Percentiles rank a stretch among this genome's conserved stretches.
Conservation (phyloP, 92 coral and sea anemone genomes). For the Paragorgia papillata region DNA sequence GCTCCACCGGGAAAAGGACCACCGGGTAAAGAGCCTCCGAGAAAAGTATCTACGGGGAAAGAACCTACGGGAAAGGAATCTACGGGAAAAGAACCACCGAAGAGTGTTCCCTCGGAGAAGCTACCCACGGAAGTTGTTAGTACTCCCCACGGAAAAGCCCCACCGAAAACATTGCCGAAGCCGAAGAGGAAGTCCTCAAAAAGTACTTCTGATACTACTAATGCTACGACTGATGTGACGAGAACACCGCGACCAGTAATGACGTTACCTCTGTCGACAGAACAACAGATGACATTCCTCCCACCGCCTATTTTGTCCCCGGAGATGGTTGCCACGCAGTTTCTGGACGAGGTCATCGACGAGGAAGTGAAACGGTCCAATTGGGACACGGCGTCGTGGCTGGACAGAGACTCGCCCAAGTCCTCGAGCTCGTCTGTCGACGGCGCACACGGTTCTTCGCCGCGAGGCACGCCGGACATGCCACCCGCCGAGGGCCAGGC, state of each 20-base stretch:
- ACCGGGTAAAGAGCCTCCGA: background rate
- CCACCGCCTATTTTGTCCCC: slow-evolving; percentile 40
- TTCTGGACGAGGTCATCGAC: slow-evolving; percentile 85
- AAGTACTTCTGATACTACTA: background rate
- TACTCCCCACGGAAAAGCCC: slow-evolving; percentile 4
- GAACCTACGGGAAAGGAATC: slow-evolving; percentile 18
- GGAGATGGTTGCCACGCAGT: slow-evolving; percentile 48
- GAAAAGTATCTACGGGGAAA: background rate
- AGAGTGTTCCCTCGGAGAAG: background rate
- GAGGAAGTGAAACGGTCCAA: slow-evolving; percentile 92
- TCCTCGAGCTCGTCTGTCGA: background rate
- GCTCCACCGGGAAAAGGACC: slow-evolving; percentile 24
- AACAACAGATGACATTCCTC: slow-evolving; percentile 1
- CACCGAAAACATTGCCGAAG: slow-evolving; percentile 35
- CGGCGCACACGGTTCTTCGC: background rate
- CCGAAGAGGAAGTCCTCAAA: slow-evolving; percentile 30
- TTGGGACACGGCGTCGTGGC: slow-evolving; percentile 98
- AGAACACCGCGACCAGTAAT: slow-evolving; percentile 1
- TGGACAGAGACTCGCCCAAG: slow-evolving; percentile 35
- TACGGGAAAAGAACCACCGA: slow-evolving; percentile 16
- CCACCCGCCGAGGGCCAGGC: background rate
- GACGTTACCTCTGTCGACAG: slow-evolving; percentile 12
- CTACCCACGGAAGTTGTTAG: background rate
- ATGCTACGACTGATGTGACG: background rate
- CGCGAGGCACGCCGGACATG: background rate